Conservation (phyloP, 2,113 vertebrate genomes). For the Stigmatopora nigra region DNA sequence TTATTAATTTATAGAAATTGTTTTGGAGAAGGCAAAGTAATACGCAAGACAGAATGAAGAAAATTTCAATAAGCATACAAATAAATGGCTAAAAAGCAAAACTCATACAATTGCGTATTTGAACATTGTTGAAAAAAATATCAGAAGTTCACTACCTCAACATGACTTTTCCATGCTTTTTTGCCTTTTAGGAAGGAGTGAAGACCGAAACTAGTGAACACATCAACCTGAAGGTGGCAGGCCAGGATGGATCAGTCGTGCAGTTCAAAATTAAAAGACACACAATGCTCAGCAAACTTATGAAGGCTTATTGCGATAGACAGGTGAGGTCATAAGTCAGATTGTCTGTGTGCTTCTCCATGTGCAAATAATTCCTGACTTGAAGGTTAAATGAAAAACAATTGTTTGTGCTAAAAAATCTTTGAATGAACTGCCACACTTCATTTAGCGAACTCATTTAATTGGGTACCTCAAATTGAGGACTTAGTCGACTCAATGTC, state of each 20-base stretch:
- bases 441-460: neutral
- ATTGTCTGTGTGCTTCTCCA: neutral
- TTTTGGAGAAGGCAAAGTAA: too few species aligned
- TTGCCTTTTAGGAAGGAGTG: constrained; percentile 75
- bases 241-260: constrained; percentile 98
- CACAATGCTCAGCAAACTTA: constrained; percentile 97
- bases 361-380: constrained; percentile 25
- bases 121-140: too few species aligned
- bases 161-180: constrained; percentile 9
- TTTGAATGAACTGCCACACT: neutral
- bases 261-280: constrained; percentile 99
- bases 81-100: too few species aligned
- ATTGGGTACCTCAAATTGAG: neutral
- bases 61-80: too few species aligned
- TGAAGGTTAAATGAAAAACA: constrained; percentile 5
- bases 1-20: too few species aligned
- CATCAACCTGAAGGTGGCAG: constrained; percentile 98
- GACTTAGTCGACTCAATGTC: neutral
- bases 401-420: neutral
- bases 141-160: too few species aligned
- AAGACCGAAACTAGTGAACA: constrained; percentile 99
- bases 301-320: constrained; percentile 99
- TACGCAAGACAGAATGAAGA: too few species aligned
- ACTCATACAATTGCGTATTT: too few species aligned
- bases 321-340: constrained; percentile 67